A percentile compares a stretch with the other conserved stretches of the same genome.
phyloP scores from a whole-genome alignment of 1,140 invertebrate species.

The Pygmarrhopalites habei region DNA sequence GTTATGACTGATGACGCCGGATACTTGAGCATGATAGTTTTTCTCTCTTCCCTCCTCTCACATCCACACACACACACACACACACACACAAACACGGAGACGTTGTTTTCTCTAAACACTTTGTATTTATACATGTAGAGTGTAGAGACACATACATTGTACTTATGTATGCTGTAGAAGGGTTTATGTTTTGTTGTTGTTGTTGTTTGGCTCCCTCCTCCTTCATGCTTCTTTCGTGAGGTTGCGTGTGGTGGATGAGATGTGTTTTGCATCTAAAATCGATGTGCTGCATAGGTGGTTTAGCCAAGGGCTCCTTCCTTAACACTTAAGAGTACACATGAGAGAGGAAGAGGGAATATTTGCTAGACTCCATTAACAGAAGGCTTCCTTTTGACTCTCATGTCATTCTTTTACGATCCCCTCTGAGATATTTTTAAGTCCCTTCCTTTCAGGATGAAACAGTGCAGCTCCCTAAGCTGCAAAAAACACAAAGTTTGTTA shows the following conservation, averaged over 20 bases:
- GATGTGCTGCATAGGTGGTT: slow-evolving; percentile 20
- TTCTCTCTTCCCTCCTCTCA: too few relatives aligned
- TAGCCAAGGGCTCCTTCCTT: slow-evolving; percentile 8
- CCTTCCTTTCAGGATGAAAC: not conserved
- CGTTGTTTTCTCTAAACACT: slow-evolving; percentile 7
- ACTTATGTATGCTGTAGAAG: not conserved
- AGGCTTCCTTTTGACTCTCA: not conserved
- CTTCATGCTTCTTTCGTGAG: too few relatives aligned
- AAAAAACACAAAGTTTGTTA: not conserved
- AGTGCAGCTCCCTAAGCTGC: not conserved
- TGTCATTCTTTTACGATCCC: not conserved
- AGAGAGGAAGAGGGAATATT: not conserved
- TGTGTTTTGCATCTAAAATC: slow-evolving; percentile 26
- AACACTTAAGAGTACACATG: not conserved
- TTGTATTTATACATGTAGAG: not conserved
- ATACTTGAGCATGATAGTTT: slow-evolving; percentile 6
- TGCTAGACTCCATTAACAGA: not conserved
- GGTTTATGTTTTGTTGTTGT: too few relatives aligned
- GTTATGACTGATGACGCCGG: slow-evolving; percentile 14
- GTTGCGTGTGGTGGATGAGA: not conserved
- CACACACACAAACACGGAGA: too few relatives aligned
- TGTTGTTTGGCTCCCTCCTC: too few relatives aligned
- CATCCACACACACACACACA: too few relatives aligned
- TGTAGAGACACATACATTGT: not conserved
- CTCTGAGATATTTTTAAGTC: not conserved